Percentiles rank a stretch among this genome's conserved stretches.
These are phyloP conservation scores for Abramis brama DNA, from an alignment of 2,113 vertebrate species.

Conservation along the genomic window DNA sequence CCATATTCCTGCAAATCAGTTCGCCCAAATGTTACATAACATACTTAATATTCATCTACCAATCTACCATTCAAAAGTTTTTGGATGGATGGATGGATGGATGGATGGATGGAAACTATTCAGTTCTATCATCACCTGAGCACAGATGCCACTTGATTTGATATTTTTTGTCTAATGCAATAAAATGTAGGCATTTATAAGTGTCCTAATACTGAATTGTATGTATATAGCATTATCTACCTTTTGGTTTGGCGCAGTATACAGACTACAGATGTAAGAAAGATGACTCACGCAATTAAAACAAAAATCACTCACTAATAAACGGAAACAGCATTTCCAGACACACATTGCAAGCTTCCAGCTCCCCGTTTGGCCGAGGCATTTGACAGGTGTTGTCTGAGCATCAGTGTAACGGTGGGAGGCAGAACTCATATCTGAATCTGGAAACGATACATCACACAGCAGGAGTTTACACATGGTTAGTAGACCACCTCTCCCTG, in stretches of 20 bases:
- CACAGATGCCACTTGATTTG: neutral
- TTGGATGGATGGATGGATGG: no score
- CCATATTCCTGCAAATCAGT: neutral
- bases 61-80: neutral
- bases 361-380: neutral
- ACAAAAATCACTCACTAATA: neutral
- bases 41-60: neutral
- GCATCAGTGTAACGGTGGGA: slow-evolving; percentile 5
- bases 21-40: neutral
- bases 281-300: neutral
- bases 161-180: neutral
- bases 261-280: neutral
- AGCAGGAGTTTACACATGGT: slow-evolving; percentile 20
- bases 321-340: neutral
- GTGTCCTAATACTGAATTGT: neutral
- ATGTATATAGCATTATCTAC: no score
- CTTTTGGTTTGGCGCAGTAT: neutral
- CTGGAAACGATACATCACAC: slow-evolving; percentile 20
- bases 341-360: neutral
- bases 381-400: slow-evolving; percentile 31
- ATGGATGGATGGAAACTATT: no score
- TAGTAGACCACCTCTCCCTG: slow-evolving; percentile 28
- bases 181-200: neutral
- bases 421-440: slow-evolving; percentile 22
- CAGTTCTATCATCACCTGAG: neutral